phyloP scores from a whole-genome alignment of 2,888 invertebrate species.

The Spilosoma lubricipeda region DNA sequence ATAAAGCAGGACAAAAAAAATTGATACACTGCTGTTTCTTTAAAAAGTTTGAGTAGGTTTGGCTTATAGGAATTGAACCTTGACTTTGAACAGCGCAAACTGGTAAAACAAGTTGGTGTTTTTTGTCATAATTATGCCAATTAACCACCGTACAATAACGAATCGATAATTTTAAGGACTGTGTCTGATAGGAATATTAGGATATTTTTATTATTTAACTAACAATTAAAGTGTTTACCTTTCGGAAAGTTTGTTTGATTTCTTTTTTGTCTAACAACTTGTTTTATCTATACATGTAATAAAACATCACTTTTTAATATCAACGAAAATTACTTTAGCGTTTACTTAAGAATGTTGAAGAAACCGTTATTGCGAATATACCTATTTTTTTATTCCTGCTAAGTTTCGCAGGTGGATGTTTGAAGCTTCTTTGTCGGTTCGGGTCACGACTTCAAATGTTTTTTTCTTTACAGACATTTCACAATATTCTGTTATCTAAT shows the following conservation, averaged over 20 bases:
- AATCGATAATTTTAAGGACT: slow-evolving; percentile 48
- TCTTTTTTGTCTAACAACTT: slow-evolving; percentile 8
- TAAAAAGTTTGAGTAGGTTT: slow-evolving; percentile 17
- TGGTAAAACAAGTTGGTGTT: slow-evolving; percentile 39
- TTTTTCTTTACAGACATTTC: too few relatives aligned
- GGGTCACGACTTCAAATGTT: background rate
- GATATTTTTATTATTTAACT: slow-evolving; percentile 40
- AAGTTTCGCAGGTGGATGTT: background rate
- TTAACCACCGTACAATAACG: slow-evolving; percentile 46
- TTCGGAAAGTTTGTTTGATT: slow-evolving; percentile 23
- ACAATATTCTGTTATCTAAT: too few relatives aligned
- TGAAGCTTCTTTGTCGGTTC: background rate
- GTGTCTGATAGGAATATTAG: slow-evolving; percentile 39
- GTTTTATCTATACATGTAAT: slow-evolving; percentile 1
- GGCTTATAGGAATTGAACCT: slow-evolving; percentile 37
- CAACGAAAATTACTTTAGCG: slow-evolving; percentile 24
- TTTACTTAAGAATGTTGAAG: slow-evolving; percentile 24
- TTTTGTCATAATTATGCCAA: slow-evolving; percentile 43
- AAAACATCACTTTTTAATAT: slow-evolving; percentile 5
- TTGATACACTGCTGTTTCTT: background rate
- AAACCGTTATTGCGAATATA: slow-evolving; percentile 11
- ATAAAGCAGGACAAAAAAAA: slow-evolving; percentile 16
- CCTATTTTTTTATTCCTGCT: background rate
- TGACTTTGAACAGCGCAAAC: slow-evolving; percentile 41
- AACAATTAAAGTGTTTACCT: slow-evolving; percentile 26